phyloP scores from a whole-genome alignment of 2,888 invertebrate species.

The Volucella bombylans region DNA sequence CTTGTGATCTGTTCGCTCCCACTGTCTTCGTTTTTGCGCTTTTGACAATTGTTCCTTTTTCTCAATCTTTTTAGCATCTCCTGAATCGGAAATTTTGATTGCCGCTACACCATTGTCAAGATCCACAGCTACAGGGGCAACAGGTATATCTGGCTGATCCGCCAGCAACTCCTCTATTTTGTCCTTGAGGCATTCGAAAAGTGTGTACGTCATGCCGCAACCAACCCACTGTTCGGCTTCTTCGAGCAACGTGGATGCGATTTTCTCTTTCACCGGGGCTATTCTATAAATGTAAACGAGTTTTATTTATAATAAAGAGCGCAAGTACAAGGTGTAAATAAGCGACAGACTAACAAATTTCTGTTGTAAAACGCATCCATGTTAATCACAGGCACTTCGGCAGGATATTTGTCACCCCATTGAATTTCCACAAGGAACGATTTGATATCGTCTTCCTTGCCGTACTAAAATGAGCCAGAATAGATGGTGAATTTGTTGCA shows the following conservation, averaged over 20 bases:
- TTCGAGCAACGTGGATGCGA: slow-evolving; percentile 85
- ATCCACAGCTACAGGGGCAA: slow-evolving; percentile 73
- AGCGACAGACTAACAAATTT: slow-evolving; percentile 88
- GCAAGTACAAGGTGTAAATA: no score
- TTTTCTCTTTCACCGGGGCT: slow-evolving; percentile 87
- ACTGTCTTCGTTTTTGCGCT: slow-evolving; percentile 93
- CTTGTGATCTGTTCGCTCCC: slow-evolving; percentile 91
- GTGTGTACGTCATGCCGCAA: slow-evolving; percentile 96
- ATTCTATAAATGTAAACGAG: slow-evolving; percentile 83
- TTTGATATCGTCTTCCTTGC: slow-evolving; percentile 89
- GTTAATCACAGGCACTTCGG: slow-evolving; percentile 90
- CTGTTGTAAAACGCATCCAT: slow-evolving; percentile 97
- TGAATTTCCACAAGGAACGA: slow-evolving; percentile 94
- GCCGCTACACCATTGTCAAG: slow-evolving; percentile 78
- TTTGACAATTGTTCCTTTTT: slow-evolving; percentile 95
- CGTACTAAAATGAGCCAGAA: slow-evolving; percentile 85
- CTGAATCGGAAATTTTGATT: slow-evolving; percentile 79
- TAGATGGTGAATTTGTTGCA: slow-evolving; percentile 5
- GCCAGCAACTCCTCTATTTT: slow-evolving; percentile 87
- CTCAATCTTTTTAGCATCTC: slow-evolving; percentile 84
- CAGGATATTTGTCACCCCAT: slow-evolving; percentile 94
- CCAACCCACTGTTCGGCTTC: slow-evolving; percentile 93
- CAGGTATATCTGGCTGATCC: slow-evolving; percentile 86
- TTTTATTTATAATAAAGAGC: neutral
- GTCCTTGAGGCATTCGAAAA: slow-evolving; percentile 96